These are phyloP conservation scores for Noctua comes DNA, from an alignment of 2,888 invertebrate species.

Conservation along the genomic window DNA sequence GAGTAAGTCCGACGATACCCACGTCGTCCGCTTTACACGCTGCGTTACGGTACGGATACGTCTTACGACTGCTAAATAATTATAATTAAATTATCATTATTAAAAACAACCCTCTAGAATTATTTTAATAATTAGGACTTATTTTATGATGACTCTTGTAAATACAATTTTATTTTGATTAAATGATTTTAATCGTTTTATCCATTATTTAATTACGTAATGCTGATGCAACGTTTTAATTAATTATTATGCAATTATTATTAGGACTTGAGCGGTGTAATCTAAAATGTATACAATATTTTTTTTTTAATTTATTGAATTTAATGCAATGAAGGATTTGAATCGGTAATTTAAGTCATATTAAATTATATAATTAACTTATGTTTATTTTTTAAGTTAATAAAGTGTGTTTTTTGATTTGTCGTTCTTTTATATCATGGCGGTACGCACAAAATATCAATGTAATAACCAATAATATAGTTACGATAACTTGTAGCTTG, in stretches of 20 bases:
- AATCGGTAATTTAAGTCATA: conserved; percentile 75
- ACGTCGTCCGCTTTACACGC: conserved; percentile 45
- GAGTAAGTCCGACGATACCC: conserved; percentile 40
- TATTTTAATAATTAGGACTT: conserved; percentile 56
- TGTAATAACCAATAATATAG: conserved; percentile 63
- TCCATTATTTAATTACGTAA: conserved; percentile 70
- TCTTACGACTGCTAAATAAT: conserved; percentile 65
- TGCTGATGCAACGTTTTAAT: conserved; percentile 57
- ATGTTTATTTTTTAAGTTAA: conserved; percentile 66
- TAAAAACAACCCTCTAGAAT: conserved; percentile 52
- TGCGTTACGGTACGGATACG: conserved; percentile 47
- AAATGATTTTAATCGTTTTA: conserved; percentile 63
- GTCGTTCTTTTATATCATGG: conserved; percentile 59
- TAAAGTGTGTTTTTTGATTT: conserved; percentile 60
- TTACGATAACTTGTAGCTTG: conserved; percentile 56
- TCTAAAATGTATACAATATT: conserved; percentile 63
- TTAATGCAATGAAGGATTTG: conserved; percentile 77
- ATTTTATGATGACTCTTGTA: conserved; percentile 63
- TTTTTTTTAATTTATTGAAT: conserved; percentile 71
- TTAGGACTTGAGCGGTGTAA: conserved; percentile 55
- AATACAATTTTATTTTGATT: conserved; percentile 60
- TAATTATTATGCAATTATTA: conserved; percentile 49
- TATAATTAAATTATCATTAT: conserved; percentile 64
- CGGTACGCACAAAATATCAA: conserved; percentile 72
- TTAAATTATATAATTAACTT: conserved; percentile 71